These are phyloP conservation scores for Amazona guildingii DNA, from an alignment of 2,113 vertebrate genomes.

Conservation along the genomic window DNA sequence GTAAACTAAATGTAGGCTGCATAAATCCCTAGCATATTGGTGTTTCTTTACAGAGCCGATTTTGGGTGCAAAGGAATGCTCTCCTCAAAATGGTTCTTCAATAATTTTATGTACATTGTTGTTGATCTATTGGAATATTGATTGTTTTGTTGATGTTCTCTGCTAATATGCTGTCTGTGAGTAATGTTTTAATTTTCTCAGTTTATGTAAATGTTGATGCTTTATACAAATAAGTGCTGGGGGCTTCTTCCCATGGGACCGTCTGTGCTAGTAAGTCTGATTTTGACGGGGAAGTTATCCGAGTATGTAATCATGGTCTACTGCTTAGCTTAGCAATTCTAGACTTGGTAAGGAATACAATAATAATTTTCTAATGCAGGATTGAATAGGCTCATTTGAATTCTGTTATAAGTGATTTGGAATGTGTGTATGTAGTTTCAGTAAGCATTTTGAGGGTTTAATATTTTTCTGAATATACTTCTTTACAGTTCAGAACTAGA, in stretches of 20 bases:
- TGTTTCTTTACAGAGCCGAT: neutral
- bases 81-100: neutral
- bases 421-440: neutral
- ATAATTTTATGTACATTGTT: neutral
- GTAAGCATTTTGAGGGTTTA: neutral
- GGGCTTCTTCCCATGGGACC: neutral
- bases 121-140: neutral
- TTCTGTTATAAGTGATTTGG: neutral
- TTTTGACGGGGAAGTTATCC: neutral
- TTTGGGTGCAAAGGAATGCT: neutral
- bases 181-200: neutral
- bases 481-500: neutral
- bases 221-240: neutral
- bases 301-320: neutral
- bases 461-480: neutral
- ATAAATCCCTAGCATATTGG: rapidly evolving
- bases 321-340: neutral
- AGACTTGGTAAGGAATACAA: neutral
- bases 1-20: neutral
- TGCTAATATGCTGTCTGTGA: neutral
- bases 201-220: neutral
- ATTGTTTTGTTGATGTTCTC: neutral
- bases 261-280: neutral
- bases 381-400: neutral
- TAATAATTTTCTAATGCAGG: neutral